These are phyloP conservation scores for Hippocampus comes DNA, from an alignment of 2,113 vertebrate species.

Conservation along the genomic window DNA sequence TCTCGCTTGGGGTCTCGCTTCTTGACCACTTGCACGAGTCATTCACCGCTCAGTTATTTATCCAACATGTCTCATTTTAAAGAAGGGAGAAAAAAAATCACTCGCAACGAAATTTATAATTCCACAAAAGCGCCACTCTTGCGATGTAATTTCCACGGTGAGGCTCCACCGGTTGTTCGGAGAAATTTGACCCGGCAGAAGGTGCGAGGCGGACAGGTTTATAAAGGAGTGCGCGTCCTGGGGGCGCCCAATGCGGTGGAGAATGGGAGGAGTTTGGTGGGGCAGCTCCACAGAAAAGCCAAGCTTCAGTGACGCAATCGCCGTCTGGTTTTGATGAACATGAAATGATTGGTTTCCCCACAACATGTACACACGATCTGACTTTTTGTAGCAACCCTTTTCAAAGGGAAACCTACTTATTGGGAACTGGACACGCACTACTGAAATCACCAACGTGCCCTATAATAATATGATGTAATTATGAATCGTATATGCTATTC, in stretches of 20 bases:
- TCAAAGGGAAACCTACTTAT: too few species aligned
- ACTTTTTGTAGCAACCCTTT: too few species aligned
- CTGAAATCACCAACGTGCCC: too few species aligned
- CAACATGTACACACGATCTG: too few species aligned
- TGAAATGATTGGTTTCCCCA: not conserved
- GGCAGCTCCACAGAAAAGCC: not conserved
- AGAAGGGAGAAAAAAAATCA: not conserved
- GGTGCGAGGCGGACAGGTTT: constrained; percentile 69
- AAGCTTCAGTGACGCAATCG: not conserved
- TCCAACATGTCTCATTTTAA: not conserved
- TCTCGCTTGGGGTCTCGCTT: constrained; percentile 1
- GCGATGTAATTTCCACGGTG: constrained; percentile 9
- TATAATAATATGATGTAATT: too few species aligned
- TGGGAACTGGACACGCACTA: too few species aligned
- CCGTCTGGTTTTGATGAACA: not conserved
- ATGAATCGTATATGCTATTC: too few species aligned
- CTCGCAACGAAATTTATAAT: not conserved
- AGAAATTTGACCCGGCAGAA: constrained; percentile 73
- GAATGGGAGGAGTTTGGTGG: constrained; percentile 60
- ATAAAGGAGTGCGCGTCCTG: constrained; percentile 68
- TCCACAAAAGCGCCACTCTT: constrained; percentile 14
- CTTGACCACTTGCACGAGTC: not conserved
- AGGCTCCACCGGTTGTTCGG: constrained; percentile 24
- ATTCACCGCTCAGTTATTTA: constrained; percentile 1
- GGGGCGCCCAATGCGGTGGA: constrained; percentile 75